A percentile compares a stretch with the other conserved stretches of the same genome.
phyloP scores from a whole-genome alignment of 2,113 vertebrate species.

The Corythaixoides concolor region DNA sequence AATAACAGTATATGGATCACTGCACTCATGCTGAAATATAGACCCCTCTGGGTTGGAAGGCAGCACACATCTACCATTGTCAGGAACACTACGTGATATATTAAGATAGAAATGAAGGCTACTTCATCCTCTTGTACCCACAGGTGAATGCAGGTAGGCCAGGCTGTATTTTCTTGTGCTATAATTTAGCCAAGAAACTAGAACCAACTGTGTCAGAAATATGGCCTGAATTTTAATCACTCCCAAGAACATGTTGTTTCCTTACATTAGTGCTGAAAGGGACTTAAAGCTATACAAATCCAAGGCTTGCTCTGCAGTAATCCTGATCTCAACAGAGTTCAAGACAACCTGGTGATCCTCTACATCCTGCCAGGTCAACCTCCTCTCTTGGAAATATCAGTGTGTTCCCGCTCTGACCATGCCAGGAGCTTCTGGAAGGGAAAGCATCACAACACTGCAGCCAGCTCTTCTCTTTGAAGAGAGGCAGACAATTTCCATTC shows the following conservation, averaged over 20 bases:
- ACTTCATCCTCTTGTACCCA: conserved; percentile 42
- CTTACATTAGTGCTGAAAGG: not conserved
- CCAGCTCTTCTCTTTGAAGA: not conserved
- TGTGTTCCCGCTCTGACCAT: not conserved
- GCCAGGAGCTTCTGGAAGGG: not conserved
- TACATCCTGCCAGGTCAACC: not conserved
- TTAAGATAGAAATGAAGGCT: conserved; percentile 44
- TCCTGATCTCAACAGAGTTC: not conserved
- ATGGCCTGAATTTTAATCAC: conserved; percentile 12
- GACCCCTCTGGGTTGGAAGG: conserved; percentile 38
- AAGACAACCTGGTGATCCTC: not conserved
- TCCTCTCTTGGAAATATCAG: not conserved
- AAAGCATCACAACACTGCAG: not conserved
- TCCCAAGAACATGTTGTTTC: not conserved
- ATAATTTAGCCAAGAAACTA: conserved; percentile 20
- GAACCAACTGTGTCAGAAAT: not conserved
- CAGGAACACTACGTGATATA: not conserved
- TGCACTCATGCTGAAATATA: conserved; percentile 38
- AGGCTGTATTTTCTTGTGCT: conserved; percentile 8
- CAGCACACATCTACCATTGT: conserved; percentile 26
- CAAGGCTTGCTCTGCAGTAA: not conserved
- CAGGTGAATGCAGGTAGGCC: conserved; percentile 16
- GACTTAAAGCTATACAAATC: not conserved
- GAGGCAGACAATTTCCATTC: not conserved
- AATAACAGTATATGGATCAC: conserved; percentile 61